phyloP scores from a whole-genome alignment of 2,888 invertebrate genomes.

The Xestoiulus laeticollis region DNA sequence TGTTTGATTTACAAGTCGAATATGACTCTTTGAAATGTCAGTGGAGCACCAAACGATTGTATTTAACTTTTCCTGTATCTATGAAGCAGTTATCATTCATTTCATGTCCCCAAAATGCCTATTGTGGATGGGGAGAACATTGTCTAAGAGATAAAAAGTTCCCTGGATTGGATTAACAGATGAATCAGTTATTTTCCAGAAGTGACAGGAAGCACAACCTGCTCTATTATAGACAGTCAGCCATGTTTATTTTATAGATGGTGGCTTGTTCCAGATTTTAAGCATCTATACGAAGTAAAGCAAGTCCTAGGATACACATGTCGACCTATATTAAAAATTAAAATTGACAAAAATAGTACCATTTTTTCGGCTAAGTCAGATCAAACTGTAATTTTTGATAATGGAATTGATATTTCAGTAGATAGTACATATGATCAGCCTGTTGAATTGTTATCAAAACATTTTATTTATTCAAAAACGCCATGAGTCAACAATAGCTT shows the following conservation, averaged over 20 bases:
- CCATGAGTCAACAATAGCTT: not conserved
- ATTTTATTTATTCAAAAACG: not conserved
- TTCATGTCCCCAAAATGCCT: not conserved
- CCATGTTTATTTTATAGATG: not conserved
- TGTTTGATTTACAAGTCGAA: not conserved
- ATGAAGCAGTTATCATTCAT: not conserved
- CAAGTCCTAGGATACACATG: not conserved
- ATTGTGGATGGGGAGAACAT: constrained; percentile 40
- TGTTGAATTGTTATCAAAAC: not conserved
- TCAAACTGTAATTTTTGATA: not conserved
- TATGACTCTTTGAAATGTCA: not conserved
- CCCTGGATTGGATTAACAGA: not conserved
- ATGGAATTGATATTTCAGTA: not conserved
- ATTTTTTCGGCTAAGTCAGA: not conserved
- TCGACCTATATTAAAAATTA: not conserved
- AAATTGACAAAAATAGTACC: not conserved
- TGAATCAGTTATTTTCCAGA: not conserved
- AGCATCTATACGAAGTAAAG: not conserved
- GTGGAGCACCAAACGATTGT: not conserved
- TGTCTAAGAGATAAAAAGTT: not conserved
- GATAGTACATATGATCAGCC: not conserved
- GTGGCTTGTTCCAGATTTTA: not conserved
- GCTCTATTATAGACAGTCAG: not conserved
- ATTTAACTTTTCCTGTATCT: not conserved
- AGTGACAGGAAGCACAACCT: not conserved